Base-by-base conservation (phyloP, 2,113 vertebrate genomes). In the Gavia stellata region DNA sequence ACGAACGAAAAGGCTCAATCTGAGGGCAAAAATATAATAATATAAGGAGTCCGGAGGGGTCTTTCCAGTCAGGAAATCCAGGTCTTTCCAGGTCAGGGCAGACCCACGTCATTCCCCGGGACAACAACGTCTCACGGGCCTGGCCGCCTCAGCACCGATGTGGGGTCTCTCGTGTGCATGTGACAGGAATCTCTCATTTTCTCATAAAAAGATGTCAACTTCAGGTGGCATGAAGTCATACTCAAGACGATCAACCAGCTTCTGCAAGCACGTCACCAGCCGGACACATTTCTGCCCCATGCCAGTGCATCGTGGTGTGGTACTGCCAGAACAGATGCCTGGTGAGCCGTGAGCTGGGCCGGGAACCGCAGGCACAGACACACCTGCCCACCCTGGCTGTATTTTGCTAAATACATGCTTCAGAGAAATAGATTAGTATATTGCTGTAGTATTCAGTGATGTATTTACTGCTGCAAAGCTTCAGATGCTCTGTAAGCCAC, bases 131-230 rank as follows among this genome's bases (percentile, higher is more conserved):
- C 61, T 59, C 59, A 9, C 3, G 3, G 38, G 36, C 45, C 17
- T 21, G 19, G 58, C 19, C 0, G 4, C 80, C 45, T 53, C 38
- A 20, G 63, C 40, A 44, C 4, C 19, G 17, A 6, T 0, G 0
- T 31, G 8, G 23, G 12, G n/a, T 15, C 4, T 47, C 18, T 20
- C 0, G 0, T 0, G 0, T 3, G 9, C 8, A 2, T 8, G 47
- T 81, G 23, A 62, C 25, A 38, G 28, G 17, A 86, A 81, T 33
- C 12, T 34, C 8, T 31, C 7, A 3, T 56, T 74, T 75, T 83
- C 25, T 65, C 8, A 6, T 8, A 26, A 53, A 78, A 81, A 72
- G 25, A 4, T 11, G 17, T 29, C 49, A 59, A 2, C 31, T 68
- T 45, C 36, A 33, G 14, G 68, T 0, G 0, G 9, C 26, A 14